These are phyloP conservation scores for Elysia chlorotica DNA, from an alignment of 1,140 invertebrate species.

Conservation along the genomic window DNA sequence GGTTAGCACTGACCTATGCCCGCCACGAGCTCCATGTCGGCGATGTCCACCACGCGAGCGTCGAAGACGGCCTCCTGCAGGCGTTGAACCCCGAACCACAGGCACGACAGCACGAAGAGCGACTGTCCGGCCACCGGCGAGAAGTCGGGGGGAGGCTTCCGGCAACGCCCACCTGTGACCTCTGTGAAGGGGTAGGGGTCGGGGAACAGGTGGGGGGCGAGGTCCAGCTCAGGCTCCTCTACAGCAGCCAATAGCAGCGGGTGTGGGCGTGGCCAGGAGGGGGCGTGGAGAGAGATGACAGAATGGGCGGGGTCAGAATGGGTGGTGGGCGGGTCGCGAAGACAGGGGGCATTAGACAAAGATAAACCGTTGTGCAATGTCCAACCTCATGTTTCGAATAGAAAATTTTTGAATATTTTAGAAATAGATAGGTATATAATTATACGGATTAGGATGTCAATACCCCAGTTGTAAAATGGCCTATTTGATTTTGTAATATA, in stretches of 20 bases:
- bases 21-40: constrained; percentile 10
- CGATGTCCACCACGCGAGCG: constrained; percentile 26
- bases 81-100: constrained; percentile 38
- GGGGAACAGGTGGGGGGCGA: constrained; percentile 8
- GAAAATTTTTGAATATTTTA: too few species aligned
- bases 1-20: not conserved
- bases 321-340: too few species aligned
- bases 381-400: too few species aligned
- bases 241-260: not conserved
- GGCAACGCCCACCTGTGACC: constrained; percentile 10
- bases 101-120: constrained; percentile 34
- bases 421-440: too few species aligned
- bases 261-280: not conserved
- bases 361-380: too few species aligned
- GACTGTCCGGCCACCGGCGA: constrained; percentile 24
- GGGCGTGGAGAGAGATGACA: too few species aligned
- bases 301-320: too few species aligned
- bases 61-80: constrained; percentile 35
- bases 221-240: not conserved
- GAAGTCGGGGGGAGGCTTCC: constrained; percentile 23
- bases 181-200: constrained; percentile 23
- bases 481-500: too few species aligned
- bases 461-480: too few species aligned
- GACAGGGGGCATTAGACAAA: too few species aligned
- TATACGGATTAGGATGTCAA: too few species aligned